These are phyloP conservation scores for Tretioscincus oriximinensis DNA, from an alignment of 2,113 vertebrate species.

Conservation along the genomic window DNA sequence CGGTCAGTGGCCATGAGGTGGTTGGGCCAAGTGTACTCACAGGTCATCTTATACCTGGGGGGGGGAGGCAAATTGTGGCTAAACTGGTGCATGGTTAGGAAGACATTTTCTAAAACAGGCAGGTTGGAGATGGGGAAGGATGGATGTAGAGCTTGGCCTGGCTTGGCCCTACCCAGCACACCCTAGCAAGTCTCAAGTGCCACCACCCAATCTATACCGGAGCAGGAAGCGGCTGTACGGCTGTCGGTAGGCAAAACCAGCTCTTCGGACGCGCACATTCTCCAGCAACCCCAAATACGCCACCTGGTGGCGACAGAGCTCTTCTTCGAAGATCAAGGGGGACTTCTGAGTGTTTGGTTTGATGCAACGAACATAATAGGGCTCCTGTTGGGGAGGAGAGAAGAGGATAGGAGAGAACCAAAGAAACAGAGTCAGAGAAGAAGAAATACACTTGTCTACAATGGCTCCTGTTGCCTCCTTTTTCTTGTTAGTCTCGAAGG, in stretches of 20 bases:
- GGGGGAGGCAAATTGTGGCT: rapidly evolving
- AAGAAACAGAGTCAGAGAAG: neutral
- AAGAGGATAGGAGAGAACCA: neutral
- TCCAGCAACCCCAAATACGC: constrained; percentile 90
- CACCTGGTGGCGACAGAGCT: constrained; percentile 88
- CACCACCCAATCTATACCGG: constrained; percentile 64
- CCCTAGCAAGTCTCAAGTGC: no score
- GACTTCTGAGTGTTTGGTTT: constrained; percentile 92
- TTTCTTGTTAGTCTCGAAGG: no score
- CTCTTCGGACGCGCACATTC: constrained; percentile 89
- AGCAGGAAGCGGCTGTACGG: constrained; percentile 87
- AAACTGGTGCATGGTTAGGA: neutral
- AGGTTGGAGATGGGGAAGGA: no score
- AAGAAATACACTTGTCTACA: no score
- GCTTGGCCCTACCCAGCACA: neutral
- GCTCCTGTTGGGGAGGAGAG: constrained; percentile 74
- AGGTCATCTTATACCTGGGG: constrained; percentile 94
- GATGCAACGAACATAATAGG: constrained; percentile 91
- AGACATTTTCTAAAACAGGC: no score
- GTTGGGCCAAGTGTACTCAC: constrained; percentile 96
- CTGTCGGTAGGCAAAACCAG: constrained; percentile 91
- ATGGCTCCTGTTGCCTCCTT: no score
- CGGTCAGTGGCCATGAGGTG: constrained; percentile 85
- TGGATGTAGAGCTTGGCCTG: neutral
- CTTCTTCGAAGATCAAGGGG: constrained; percentile 74